phyloP scores from a whole-genome alignment of 2,113 vertebrate species.

The Salvator merianae region DNA sequence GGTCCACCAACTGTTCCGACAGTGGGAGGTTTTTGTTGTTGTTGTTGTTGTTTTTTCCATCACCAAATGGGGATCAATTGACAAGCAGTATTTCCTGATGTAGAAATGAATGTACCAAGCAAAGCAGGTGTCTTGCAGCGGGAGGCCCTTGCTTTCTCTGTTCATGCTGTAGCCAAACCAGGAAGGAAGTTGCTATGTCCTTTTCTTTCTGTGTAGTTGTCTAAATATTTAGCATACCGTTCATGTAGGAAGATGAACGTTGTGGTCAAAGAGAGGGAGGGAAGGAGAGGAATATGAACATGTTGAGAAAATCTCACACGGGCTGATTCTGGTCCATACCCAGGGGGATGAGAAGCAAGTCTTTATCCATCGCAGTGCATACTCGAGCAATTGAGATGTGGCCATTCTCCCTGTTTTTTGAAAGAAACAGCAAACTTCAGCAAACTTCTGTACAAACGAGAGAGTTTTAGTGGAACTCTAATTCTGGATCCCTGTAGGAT shows the following conservation, averaged over 20 bases:
- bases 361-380: not conserved
- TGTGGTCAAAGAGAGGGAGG: not conserved
- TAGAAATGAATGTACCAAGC: not conserved
- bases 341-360: not conserved
- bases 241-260: not conserved
- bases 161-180: not conserved
- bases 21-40: no score
- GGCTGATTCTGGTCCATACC: not conserved
- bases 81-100: not conserved
- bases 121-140: no score
- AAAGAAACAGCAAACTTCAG: not conserved
- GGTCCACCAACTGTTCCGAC: no score
- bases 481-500: no score
- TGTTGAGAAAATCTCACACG: not conserved
- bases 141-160: not conserved
- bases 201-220: not conserved
- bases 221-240: not conserved
- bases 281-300: not conserved
- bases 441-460: not conserved
- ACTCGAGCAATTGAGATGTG: not conserved
- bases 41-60: not conserved
- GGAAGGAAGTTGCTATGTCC: not conserved
- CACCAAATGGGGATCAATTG: not conserved
- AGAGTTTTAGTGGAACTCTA: no score
- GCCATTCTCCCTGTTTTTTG: not conserved